Percentiles rank a stretch among this genome's conserved stretches.
Conservation (phyloP, 2,888 invertebrate species). For the Abscondita cerata region DNA sequence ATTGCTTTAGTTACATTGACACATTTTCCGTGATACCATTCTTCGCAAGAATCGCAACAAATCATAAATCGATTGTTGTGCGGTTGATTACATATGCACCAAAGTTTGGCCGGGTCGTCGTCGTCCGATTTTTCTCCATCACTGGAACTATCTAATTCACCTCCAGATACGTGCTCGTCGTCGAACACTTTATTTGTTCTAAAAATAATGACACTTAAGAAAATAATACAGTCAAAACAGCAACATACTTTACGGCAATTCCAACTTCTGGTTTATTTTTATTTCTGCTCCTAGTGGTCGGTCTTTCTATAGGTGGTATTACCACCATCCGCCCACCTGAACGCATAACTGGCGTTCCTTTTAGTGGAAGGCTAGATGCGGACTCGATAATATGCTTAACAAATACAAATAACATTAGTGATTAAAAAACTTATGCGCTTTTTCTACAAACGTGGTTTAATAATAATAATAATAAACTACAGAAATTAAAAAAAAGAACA, state of each 20-base stretch:
- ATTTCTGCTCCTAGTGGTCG: conserved; percentile 79
- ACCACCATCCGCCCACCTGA: conserved; percentile 79
- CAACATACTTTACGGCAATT: conserved; percentile 8
- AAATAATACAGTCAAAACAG: not conserved
- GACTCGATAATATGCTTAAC: not conserved
- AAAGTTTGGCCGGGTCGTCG: conserved; percentile 91
- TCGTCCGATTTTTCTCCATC: conserved; percentile 78
- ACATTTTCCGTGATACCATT: conserved; percentile 98
- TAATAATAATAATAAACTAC: no score
- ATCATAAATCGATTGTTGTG: conserved; percentile 98
- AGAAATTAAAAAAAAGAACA: no score
- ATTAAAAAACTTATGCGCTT: no score
- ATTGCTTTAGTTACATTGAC: conserved; percentile 91
- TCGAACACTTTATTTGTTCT: conserved; percentile 50
- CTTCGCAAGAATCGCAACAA: conserved; percentile 93
- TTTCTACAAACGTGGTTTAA: no score
- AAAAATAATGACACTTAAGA: conserved; percentile 38
- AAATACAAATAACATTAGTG: not conserved
- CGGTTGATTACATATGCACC: conserved; percentile 95
- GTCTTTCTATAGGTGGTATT: conserved; percentile 82
- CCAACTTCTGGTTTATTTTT: conserved; percentile 42
- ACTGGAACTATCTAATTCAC: conserved; percentile 52
- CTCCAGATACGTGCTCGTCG: conserved; percentile 57
- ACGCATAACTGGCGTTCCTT: conserved; percentile 72
- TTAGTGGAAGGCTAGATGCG: not conserved